Conservation (phyloP, 2,113 vertebrate genomes). For the Gnathonemus echidnorhynchus region DNA sequence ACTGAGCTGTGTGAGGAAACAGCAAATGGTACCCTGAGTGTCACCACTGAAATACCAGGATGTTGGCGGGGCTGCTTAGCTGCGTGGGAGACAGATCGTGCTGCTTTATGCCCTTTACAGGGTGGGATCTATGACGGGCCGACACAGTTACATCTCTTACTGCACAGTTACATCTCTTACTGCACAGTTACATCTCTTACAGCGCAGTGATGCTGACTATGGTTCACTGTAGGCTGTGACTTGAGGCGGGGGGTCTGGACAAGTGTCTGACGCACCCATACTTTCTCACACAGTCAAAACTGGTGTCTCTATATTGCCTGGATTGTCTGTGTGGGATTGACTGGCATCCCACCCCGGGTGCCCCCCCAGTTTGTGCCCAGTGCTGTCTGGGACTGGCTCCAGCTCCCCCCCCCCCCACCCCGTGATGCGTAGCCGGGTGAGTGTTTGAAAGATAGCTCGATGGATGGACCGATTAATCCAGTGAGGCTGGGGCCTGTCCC, state of each 20-base stretch:
- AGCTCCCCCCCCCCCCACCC: neutral
- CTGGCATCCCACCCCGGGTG: too few species aligned
- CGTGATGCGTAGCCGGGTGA: neutral
- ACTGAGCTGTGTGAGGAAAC: constrained; percentile 40
- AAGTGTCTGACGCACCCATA: neutral
- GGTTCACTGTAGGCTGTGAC: neutral
- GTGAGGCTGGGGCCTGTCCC: neutral
- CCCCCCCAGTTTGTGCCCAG: neutral
- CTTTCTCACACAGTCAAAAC: neutral
- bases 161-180: neutral
- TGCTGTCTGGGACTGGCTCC: neutral
- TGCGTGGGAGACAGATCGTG: neutral
- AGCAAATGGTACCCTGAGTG: neutral
- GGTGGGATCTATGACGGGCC: neutral
- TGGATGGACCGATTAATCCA: neutral
- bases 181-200: neutral
- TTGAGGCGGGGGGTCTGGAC: neutral
- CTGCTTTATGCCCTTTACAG: neutral
- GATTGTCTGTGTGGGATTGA: neutral
- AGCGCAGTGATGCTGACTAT: neutral
- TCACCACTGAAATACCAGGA: neutral
- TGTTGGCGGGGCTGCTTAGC: neutral
- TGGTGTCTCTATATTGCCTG: neutral
- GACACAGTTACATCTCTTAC: neutral
- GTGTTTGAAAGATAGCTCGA: neutral